Evolutionary conservation across 92 coral and sea anemone genomes (phyloP).

Genomic region (Diadumene lineata): DNA sequence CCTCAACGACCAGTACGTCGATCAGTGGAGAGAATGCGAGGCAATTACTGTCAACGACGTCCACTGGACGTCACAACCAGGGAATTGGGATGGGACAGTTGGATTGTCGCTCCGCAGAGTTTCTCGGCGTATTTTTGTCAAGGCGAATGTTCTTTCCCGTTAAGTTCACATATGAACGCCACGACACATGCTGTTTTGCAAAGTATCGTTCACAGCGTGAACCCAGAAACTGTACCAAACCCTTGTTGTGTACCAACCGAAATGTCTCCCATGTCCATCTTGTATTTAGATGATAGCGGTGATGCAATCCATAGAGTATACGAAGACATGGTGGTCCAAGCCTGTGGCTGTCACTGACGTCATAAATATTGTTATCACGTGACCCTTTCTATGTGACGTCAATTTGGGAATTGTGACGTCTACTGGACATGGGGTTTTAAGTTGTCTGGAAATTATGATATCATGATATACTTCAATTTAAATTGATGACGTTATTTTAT

Average conservation of each 20-base stretch:
- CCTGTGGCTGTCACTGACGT: constrained; percentile 85
- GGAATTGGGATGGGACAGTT: constrained; percentile 78
- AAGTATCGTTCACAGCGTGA: constrained; percentile 77
- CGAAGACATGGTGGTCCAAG: constrained; percentile 83
- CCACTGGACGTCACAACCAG: constrained; percentile 75
- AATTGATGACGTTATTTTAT: too few species aligned
- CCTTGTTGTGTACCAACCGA: constrained; percentile 95
- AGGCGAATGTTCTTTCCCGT: constrained; percentile 86
- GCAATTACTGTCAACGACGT: constrained; percentile 78
- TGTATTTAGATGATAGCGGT: constrained; percentile 75
- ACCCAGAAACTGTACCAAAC: constrained; percentile 68
- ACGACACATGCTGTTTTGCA: constrained; percentile 94
- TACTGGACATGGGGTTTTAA: too few species aligned
- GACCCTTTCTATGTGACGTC: too few species aligned
- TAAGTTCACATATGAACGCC: constrained; percentile 67
- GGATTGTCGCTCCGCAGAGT: constrained; percentile 94
- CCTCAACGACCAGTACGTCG: constrained; percentile 86
- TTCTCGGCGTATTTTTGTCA: constrained; percentile 82
- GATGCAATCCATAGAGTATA: constrained; percentile 87
- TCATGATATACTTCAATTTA: too few species aligned
- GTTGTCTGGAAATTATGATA: too few species aligned
- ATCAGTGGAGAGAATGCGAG: too few species aligned
- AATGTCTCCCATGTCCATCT: constrained; percentile 64
- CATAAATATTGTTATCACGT: not conserved
- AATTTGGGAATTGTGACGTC: too few species aligned